Conservation (phyloP, 2,113 vertebrate species). For the Gallinago undulata region DNA sequence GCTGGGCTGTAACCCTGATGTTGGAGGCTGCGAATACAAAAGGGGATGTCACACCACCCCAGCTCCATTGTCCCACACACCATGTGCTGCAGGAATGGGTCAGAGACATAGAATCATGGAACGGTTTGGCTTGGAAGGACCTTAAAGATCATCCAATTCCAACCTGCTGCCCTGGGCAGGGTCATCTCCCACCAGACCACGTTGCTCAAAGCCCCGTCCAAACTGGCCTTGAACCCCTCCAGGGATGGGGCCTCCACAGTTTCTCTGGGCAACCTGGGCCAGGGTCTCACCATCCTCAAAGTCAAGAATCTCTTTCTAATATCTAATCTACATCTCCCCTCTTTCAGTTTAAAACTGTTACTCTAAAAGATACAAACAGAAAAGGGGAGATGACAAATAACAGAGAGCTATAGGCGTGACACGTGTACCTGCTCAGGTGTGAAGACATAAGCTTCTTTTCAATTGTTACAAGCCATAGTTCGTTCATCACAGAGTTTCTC, state of each 20-base stretch:
- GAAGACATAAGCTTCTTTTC: neutral
- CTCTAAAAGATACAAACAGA: neutral
- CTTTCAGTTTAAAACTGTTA: no score
- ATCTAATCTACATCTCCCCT: no score
- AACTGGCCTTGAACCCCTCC: neutral
- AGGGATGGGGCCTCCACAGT: neutral
- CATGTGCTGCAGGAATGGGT: neutral
- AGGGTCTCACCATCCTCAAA: no score
- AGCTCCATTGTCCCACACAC: neutral
- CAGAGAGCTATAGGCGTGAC: neutral
- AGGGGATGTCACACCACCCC: rapidly evolving
- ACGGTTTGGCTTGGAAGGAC: neutral
- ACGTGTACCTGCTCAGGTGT: neutral
- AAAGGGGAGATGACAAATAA: neutral
- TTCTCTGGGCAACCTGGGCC: neutral
- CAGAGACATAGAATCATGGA: neutral
- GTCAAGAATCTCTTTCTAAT: no score
- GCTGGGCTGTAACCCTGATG: neutral
- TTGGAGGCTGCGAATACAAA: neutral
- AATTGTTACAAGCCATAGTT: neutral
- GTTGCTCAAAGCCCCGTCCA: neutral
- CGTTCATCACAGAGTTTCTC: neutral
- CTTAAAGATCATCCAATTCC: neutral
- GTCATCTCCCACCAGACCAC: neutral
- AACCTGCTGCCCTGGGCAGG: neutral